These are phyloP conservation scores for Tetrao urogallus DNA, from an alignment of 2,113 vertebrate species.

Conservation along the genomic window DNA sequence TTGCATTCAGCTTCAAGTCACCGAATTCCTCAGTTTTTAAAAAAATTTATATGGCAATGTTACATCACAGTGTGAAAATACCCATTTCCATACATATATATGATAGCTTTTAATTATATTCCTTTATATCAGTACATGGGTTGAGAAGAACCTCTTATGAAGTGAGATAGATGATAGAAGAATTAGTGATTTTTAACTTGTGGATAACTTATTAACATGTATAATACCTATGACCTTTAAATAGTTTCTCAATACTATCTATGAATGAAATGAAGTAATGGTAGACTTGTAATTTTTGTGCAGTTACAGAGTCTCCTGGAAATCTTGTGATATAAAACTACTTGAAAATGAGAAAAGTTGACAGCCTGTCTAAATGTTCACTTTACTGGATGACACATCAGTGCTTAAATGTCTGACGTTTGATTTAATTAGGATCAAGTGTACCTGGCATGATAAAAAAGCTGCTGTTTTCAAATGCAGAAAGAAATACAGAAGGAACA, in stretches of 20 bases:
- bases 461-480: background rate
- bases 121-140: background rate
- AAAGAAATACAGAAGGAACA: background rate
- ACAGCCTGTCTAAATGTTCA: conserved; percentile 14
- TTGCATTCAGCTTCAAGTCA: background rate
- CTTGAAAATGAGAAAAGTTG: conserved; percentile 1
- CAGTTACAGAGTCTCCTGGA: background rate
- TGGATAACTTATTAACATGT: background rate
- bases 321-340: background rate
- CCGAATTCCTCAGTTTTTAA: background rate
- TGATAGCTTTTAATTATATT: background rate
- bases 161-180: background rate
- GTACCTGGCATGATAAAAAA: background rate
- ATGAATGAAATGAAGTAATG: background rate
- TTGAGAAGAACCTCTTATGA: background rate
- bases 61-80: background rate
- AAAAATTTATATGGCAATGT: background rate
- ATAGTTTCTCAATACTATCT: background rate
- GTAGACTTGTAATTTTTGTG: background rate
- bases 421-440: conserved; percentile 24
- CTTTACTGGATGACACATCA: background rate
- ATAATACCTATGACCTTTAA: background rate
- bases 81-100: background rate
- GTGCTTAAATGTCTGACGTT: background rate
- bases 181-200: background rate